Base-by-base conservation (phyloP, 2,888 invertebrate species). In the Cybosia mesomella region DNA sequence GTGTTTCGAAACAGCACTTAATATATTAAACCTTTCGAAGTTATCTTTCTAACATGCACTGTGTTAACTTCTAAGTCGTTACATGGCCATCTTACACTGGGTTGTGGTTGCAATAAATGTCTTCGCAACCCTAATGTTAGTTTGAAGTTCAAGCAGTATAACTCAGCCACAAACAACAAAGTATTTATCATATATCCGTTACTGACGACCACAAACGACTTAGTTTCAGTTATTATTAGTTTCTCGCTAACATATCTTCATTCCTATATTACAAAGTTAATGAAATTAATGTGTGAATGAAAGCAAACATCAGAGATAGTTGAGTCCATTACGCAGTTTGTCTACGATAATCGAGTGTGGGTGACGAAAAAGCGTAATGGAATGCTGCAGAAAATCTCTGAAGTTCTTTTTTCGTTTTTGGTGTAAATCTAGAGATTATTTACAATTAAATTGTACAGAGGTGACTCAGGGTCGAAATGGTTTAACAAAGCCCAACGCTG, bases 361-460 rank as follows among this genome's bases (percentile, higher is more conserved):
- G n/a, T 62, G 66, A 71, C 75, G 58, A 62, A 57, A 70, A 73
- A 78, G 70, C 43, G 67, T 65, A 71, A 65, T 71, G 72, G 67
- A 69, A 67, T 71, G 71, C 67, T 75, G 66, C 36, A 28, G 39
- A 62, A 11, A 7, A 10, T 64, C 15, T 58, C 53, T 64, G 43
- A 72, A 66, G 61, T 72, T 66, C 64, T 72, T 71, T 77, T 61
- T 74, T 58, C 36, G 58, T 66, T 70, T 65, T 70, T 53, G 62
- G 63, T 80, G 68, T 77, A 67, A 58, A 67, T 64, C 58, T 71
- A 73, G 62, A 70, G 66, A 68, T 70, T 76, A 76, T 79, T 71
- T 79, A 73, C 79, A 81, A 75, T 81, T 64, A 71, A 70, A 72
- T 71, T 72, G 66, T 79, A 81, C 70, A 79, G 72, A 70, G 69